phyloP scores from a whole-genome alignment of 2,888 invertebrate genomes.

The Aphodius granarius region DNA sequence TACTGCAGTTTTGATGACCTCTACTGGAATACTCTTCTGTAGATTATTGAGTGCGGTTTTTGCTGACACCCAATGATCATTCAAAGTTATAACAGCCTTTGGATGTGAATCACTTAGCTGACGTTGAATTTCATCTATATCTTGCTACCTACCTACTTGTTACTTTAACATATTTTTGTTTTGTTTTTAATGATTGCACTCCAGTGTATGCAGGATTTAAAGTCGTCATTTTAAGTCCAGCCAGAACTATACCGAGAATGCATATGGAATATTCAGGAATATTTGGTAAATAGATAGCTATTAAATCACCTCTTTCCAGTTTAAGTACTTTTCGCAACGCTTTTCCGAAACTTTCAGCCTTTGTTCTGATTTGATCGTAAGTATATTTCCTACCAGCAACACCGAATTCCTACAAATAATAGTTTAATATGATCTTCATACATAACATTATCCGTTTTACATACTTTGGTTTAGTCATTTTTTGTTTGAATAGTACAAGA shows the following conservation, averaged over 20 bases:
- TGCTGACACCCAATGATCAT: conserved; percentile 54
- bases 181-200: no score
- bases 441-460: neutral
- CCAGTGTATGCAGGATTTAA: conserved; percentile 72
- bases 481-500: neutral
- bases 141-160: conserved; percentile 50
- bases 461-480: neutral
- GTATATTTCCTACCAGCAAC: conserved; percentile 72
- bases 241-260: conserved; percentile 67
- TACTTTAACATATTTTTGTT: neutral
- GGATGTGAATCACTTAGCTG: conserved; percentile 66
- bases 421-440: neutral
- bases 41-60: conserved; percentile 24
- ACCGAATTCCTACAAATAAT: conserved; percentile 68
- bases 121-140: conserved; percentile 70
- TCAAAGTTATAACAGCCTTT: conserved; percentile 65
- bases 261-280: conserved; percentile 73
- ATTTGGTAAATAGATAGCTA: conserved; percentile 75
- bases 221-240: conserved; percentile 70
- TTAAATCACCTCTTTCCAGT: conserved; percentile 65
- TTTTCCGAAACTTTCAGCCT: conserved; percentile 60
- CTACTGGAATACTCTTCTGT: conserved; percentile 52
- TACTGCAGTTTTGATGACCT: conserved; percentile 56
- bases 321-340: conserved; percentile 65
- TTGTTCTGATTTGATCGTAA: conserved; percentile 66